Percentiles rank a stretch among this genome's conserved stretches.
Conservation (phyloP, 2,888 invertebrate genomes). For the Aphodius granarius region DNA sequence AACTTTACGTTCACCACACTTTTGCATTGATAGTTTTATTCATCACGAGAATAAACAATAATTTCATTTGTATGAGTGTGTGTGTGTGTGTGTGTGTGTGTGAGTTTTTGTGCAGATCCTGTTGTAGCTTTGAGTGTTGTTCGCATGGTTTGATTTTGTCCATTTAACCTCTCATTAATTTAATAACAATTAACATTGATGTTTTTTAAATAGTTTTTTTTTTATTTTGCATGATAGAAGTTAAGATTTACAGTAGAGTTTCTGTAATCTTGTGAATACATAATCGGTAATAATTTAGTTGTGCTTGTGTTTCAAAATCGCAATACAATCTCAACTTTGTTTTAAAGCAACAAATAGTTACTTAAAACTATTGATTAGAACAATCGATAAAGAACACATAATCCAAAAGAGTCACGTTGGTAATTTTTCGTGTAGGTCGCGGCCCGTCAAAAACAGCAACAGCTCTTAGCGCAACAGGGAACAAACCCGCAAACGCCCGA, state of each 20-base stretch:
- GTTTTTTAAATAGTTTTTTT: not conserved
- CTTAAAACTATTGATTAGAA: not conserved
- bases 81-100: not conserved
- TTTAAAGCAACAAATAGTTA: not conserved
- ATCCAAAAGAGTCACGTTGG: not conserved
- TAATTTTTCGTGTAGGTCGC: constrained; percentile 21
- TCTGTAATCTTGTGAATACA: too few relatives aligned
- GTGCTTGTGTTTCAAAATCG: too few relatives aligned
- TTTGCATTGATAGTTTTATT: not conserved
- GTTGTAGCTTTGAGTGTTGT: constrained; percentile 6
- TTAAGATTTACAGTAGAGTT: too few relatives aligned
- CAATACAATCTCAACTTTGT: too few relatives aligned
- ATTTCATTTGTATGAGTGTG: not conserved
- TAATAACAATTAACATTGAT: constrained; percentile 19
- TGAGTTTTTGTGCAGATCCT: not conserved
- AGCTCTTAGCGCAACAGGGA: constrained; percentile 60
- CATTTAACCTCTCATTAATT: constrained; percentile 20
- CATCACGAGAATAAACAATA: not conserved
- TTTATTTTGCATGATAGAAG: not conserved
- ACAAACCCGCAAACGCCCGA: constrained; percentile 42
- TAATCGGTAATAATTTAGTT: too few relatives aligned
- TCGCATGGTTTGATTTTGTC: constrained; percentile 23
- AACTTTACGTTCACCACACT: constrained; percentile 7
- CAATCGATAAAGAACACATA: too few relatives aligned
- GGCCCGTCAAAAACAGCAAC: constrained; percentile 63